These are phyloP conservation scores for Blomia tropicalis DNA, from an alignment of 2,888 invertebrate genomes.

Conservation along the genomic window DNA sequence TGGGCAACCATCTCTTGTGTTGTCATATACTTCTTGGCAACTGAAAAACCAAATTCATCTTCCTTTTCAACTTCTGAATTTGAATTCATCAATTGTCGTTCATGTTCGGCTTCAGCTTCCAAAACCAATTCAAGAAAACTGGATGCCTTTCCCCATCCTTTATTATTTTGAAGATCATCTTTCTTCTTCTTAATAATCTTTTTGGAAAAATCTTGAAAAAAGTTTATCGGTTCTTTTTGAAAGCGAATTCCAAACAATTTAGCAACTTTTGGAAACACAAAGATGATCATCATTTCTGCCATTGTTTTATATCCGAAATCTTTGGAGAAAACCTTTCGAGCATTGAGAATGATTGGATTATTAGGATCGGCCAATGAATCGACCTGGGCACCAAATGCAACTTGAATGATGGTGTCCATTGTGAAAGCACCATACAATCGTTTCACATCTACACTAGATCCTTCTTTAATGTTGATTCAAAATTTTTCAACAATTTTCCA, in stretches of 20 bases:
- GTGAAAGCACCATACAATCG: neutral
- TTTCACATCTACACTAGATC: neutral
- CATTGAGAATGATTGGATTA: neutral
- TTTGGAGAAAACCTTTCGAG: neutral
- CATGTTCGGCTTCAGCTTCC: slow-evolving; percentile 6
- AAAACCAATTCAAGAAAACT: slow-evolving; percentile 7
- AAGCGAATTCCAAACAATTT: neutral
- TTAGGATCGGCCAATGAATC: neutral
- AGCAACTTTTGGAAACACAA: neutral
- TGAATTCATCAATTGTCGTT: neutral
- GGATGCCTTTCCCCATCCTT: neutral
- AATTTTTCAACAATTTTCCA: neutral
- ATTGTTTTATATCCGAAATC: neutral
- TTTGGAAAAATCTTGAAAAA: neutral
- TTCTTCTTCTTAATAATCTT: neutral
- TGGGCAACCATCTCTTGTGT: neutral
- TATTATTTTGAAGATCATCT: neutral
- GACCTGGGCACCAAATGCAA: neutral
- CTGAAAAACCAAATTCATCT: no score
- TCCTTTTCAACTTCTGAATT: neutral
- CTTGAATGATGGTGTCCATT: slow-evolving; percentile 4
- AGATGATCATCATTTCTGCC: neutral
- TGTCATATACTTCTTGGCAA: neutral
- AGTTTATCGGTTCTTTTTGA: neutral
- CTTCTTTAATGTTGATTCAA: neutral